A percentile compares a stretch with the other conserved stretches of the same genome.
phyloP scores from a whole-genome alignment of 2,797 vertebrate genomes.

The Mionectes olivaceus region DNA sequence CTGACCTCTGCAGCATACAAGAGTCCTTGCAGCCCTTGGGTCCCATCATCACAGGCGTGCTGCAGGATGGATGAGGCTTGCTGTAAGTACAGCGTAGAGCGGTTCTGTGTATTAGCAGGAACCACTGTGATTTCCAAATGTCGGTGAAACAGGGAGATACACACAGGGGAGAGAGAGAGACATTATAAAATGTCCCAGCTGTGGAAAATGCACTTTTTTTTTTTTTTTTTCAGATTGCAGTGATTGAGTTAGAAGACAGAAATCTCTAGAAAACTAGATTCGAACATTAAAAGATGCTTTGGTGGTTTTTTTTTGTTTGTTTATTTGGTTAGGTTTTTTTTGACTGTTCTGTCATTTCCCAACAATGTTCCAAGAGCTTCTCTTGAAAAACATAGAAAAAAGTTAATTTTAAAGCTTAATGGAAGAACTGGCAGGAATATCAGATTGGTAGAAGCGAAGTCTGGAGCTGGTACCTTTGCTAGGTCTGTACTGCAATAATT shows the following conservation, averaged over 20 bases:
- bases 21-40: not conserved
- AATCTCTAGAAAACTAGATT: not conserved
- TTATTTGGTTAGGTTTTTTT: not conserved
- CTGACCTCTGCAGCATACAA: not conserved
- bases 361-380: not conserved
- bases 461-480: not conserved
- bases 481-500: slow-evolving; percentile 13
- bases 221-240: not conserved
- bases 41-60: not conserved
- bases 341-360: not conserved
- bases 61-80: not conserved
- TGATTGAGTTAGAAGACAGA: not conserved
- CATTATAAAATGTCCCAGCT: not conserved
- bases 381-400: not conserved
- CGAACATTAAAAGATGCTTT: not conserved
- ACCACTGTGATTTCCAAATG: not conserved
- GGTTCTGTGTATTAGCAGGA: not conserved
- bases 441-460: not conserved
- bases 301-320: too few relatives aligned
- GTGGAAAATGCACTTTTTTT: not conserved
- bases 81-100: not conserved
- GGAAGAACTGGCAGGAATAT: not conserved
- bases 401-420: not conserved
- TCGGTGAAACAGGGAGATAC: not conserved
- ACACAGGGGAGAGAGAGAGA: not conserved